Evolutionary conservation across 37 sponge, comb jelly and placozoan species (phyloP).

Genomic region (Ephydatia muelleri): DNA sequence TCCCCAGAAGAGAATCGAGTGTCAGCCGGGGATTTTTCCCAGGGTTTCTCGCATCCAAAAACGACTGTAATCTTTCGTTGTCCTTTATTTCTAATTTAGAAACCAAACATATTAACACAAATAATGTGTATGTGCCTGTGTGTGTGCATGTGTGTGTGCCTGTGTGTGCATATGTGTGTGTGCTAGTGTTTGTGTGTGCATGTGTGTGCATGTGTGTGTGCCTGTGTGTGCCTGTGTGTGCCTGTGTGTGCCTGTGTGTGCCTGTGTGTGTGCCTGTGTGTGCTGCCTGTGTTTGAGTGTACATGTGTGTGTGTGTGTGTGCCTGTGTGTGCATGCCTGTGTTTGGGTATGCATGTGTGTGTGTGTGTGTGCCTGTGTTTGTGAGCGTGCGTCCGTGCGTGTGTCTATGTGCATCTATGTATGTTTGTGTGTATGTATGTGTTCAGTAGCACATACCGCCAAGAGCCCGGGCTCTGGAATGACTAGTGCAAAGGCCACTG

Average conservation of each 20-base stretch:
- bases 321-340: too few relatives aligned
- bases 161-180: conserved; percentile 35
- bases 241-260: conserved; percentile 8
- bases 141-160: conserved; percentile 33
- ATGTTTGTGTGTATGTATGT: too few relatives aligned
- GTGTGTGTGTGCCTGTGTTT: too few relatives aligned
- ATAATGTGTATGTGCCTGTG: not conserved
- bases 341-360: too few relatives aligned
- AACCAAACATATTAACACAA: not conserved
- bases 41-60: conserved; percentile 71
- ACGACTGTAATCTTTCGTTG: conserved; percentile 41
- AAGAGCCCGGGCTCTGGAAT: conserved; percentile 13
- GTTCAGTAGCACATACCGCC: conserved; percentile 3
- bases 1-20: conserved; percentile 49
- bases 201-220: conserved; percentile 47
- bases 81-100: conserved; percentile 8
- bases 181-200: conserved; percentile 7
- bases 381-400: too few relatives aligned
- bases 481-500: conserved; percentile 77
- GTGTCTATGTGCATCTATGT: too few relatives aligned
- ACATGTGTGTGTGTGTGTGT: too few relatives aligned
- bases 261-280: too few relatives aligned
- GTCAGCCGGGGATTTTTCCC: conserved; percentile 32
- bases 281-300: too few relatives aligned
- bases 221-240: conserved; percentile 2